Percentiles rank a stretch among this genome's conserved stretches.
phyloP scores from a whole-genome alignment of 2,113 vertebrate species.

The Festucalex cinctus region DNA sequence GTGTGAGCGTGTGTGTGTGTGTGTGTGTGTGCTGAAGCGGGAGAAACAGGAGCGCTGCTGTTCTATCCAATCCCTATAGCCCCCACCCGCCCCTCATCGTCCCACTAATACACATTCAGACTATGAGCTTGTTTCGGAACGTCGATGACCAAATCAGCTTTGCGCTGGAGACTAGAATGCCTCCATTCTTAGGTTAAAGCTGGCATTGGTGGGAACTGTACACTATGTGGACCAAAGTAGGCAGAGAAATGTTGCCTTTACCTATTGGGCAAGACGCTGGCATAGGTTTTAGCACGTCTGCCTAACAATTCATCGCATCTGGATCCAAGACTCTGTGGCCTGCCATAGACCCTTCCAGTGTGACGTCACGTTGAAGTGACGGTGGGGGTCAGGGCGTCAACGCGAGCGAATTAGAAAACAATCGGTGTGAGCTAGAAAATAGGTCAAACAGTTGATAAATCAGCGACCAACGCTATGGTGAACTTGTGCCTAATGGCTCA shows the following conservation, averaged over 20 bases:
- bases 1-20: constrained; percentile 17
- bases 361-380: too few relatives aligned
- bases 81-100: constrained; percentile 1
- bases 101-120: constrained; percentile 49
- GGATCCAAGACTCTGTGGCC: too few relatives aligned
- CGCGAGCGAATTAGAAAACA: too few relatives aligned
- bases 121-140: constrained; percentile 16
- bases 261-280: not conserved
- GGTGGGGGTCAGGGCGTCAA: too few relatives aligned
- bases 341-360: too few relatives aligned
- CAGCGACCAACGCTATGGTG: too few relatives aligned
- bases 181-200: constrained; percentile 17
- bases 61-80: constrained; percentile 25
- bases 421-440: too few relatives aligned
- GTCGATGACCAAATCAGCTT: constrained; percentile 22
- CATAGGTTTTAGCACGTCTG: too few relatives aligned
- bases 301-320: too few relatives aligned
- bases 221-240: not conserved
- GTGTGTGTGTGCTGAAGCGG: constrained; percentile 19
- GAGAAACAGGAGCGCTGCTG: constrained; percentile 59
- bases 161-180: constrained; percentile 21
- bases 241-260: not conserved
- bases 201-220: not conserved
- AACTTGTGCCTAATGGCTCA: too few relatives aligned
- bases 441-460: too few relatives aligned